Conservation (phyloP, 37 sponge, comb jelly and placozoan genomes). For the Aplysina aerophoba region DNA sequence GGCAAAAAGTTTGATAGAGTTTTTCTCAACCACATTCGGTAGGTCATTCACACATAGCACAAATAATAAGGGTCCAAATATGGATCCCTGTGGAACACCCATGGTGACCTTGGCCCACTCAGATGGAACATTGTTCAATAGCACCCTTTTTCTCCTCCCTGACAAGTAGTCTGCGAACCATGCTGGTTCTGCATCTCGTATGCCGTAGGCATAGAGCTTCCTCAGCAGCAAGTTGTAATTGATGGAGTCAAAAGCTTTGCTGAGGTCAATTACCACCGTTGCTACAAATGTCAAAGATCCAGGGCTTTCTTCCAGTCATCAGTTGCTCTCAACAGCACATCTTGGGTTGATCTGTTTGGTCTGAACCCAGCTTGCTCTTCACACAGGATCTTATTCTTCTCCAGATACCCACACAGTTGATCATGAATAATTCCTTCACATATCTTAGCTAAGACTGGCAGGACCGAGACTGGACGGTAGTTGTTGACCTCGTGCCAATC, state of each 20-base stretch:
- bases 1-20: constrained; percentile 23
- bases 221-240: constrained; percentile 35
- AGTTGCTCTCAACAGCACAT: constrained; percentile 32
- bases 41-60: constrained; percentile 34
- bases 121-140: constrained; percentile 2
- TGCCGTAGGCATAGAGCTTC: too few species aligned
- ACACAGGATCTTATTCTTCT: constrained; percentile 1
- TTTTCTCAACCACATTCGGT: constrained; percentile 15
- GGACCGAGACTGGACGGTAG: constrained; percentile 44
- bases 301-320: constrained; percentile 41
- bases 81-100: constrained; percentile 46
- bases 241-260: constrained; percentile 47
- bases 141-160: constrained; percentile 22
- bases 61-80: constrained; percentile 32
- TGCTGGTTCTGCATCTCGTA: background rate
- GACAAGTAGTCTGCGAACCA: constrained; percentile 37
- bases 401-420: constrained; percentile 34
- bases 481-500: background rate
- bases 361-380: constrained; percentile 44
- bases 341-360: constrained; percentile 36
- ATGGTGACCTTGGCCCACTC: constrained; percentile 4
- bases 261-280: constrained; percentile 33
- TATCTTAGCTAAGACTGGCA: constrained; percentile 41
- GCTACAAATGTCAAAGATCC: constrained; percentile 30
- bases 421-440: constrained; percentile 30